Evolutionary conservation across 2,888 invertebrate species (phyloP).

Genomic region (Galerucella nymphaeae): DNA sequence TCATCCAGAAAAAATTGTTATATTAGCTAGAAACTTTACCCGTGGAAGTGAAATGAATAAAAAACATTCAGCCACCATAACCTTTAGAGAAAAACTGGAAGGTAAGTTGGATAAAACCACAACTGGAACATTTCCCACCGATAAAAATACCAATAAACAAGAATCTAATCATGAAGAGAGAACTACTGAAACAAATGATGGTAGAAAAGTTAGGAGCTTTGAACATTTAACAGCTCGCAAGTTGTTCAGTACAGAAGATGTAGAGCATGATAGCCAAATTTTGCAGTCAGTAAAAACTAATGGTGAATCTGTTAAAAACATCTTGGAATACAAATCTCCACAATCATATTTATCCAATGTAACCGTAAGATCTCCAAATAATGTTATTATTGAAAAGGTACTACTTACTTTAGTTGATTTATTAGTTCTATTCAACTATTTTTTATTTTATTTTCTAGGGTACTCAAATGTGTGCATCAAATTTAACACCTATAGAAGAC

Average conservation of each 20-base stretch:
- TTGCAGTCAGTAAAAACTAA: background rate
- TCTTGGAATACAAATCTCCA: conserved; percentile 21
- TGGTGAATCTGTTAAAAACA: conserved; percentile 13
- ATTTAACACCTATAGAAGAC: background rate
- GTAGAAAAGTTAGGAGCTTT: conserved; percentile 2
- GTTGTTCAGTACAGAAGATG: background rate
- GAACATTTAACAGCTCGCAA: conserved; percentile 1
- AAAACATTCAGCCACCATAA: background rate
- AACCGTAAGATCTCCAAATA: background rate
- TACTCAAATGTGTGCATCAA: background rate
- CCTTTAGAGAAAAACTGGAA: background rate
- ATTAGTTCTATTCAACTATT: background rate
- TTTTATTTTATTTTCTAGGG: background rate
- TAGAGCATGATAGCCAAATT: background rate
- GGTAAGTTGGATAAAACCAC: background rate
- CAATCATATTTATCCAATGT: conserved; percentile 6
- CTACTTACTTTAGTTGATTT: conserved; percentile 11
- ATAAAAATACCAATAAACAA: background rate
- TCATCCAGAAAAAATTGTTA: conserved; percentile 13
- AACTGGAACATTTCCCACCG: background rate
- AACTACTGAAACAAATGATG: background rate
- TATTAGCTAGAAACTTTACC: conserved; percentile 22
- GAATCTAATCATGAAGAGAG: background rate
- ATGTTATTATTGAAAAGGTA: conserved; percentile 3
- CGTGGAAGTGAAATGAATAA: background rate